Conservation (phyloP, 2,888 invertebrate species). For the Chorisops tibialis region DNA sequence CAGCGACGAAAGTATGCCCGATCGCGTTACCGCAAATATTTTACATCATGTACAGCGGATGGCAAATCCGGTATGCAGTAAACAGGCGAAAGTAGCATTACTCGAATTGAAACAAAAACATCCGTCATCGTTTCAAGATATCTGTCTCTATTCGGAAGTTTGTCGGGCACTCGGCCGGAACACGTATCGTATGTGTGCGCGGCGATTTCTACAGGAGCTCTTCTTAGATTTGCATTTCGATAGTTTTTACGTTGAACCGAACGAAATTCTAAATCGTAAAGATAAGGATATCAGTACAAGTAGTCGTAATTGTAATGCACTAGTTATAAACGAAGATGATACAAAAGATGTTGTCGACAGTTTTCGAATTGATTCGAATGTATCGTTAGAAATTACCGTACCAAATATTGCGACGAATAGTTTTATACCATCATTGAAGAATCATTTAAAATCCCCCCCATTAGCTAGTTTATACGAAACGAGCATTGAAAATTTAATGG, state of each 20-base stretch:
- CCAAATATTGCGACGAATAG: neutral
- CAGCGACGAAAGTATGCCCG: conserved; percentile 49
- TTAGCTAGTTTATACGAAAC: conserved; percentile 54
- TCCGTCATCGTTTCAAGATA: conserved; percentile 72
- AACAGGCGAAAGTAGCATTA: conserved; percentile 77
- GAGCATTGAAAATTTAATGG: conserved; percentile 52
- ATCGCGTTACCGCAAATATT: conserved; percentile 53
- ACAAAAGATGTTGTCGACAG: neutral
- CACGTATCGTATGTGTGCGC: conserved; percentile 76
- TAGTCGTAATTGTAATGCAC: conserved; percentile 18
- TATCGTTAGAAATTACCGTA: neutral
- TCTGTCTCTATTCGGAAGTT: conserved; percentile 91
- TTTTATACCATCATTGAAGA: conserved; percentile 29
- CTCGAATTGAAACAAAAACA: conserved; percentile 71
- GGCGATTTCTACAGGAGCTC: conserved; percentile 88
- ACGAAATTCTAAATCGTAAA: conserved; percentile 52
- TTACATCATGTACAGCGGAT: conserved; percentile 70
- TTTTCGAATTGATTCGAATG: too few relatives aligned
- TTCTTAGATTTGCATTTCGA: conserved; percentile 83
- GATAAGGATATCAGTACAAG: conserved; percentile 37
- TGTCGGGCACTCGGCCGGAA: conserved; percentile 73
- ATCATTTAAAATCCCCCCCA: conserved; percentile 47
- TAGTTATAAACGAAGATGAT: conserved; percentile 10
- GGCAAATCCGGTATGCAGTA: conserved; percentile 74
- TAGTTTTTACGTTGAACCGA: conserved; percentile 56